Percentiles rank a stretch among this genome's conserved stretches.
Evolutionary conservation across 2,113 vertebrate genomes (phyloP).

Genomic region (Antechinus stuartii): DNA sequence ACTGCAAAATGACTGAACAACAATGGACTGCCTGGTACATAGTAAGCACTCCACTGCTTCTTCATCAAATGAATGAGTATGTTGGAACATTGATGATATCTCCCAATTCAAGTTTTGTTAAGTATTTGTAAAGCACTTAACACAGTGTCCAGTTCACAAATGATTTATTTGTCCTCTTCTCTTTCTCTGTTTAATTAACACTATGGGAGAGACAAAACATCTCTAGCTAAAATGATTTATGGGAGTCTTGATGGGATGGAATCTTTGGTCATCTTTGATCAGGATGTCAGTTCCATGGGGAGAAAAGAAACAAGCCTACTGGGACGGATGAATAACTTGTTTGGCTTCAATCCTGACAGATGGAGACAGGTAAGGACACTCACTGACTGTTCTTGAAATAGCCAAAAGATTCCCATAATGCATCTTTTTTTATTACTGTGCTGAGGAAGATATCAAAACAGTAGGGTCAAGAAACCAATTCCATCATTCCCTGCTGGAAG

Average conservation of each 20-base stretch:
- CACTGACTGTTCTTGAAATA: slow-evolving; percentile 29
- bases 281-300: neutral
- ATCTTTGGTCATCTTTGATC: neutral
- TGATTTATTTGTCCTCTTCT: neutral
- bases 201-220: neutral
- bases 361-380: slow-evolving; percentile 46
- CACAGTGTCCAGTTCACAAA: neutral
- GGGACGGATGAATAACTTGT: neutral
- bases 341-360: neutral
- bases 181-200: neutral
- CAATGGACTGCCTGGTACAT: neutral
- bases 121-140: neutral
- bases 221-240: neutral
- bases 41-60: neutral
- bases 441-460: slow-evolving; percentile 63
- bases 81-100: neutral
- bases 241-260: neutral
- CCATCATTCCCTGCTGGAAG: slow-evolving; percentile 60
- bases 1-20: neutral
- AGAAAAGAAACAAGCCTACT: slow-evolving; percentile 2
- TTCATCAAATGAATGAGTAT: neutral
- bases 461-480: slow-evolving; percentile 65
- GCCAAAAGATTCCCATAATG: slow-evolving; percentile 41
- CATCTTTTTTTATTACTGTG: slow-evolving; percentile 54
- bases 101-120: neutral